These are phyloP conservation scores for Drosophila guanche DNA, from an alignment of 1,140 invertebrate genomes.

Conservation along the genomic window DNA sequence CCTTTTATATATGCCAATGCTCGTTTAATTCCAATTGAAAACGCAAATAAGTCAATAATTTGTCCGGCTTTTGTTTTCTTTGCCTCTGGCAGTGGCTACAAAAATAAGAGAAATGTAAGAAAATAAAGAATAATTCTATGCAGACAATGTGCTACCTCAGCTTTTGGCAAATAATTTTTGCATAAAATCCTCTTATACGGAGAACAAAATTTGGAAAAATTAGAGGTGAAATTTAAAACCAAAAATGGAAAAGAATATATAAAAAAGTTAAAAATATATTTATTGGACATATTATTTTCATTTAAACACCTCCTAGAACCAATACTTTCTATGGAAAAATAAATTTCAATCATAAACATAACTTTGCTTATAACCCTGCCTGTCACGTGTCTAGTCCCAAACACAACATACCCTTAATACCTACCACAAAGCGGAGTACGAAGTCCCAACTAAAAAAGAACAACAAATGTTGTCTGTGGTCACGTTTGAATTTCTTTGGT, in stretches of 20 bases:
- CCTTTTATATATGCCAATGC: constrained; percentile 46
- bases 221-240: constrained; percentile 2
- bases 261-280: too few species aligned
- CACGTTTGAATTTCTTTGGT: constrained; percentile 59
- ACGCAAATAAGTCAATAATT: constrained; percentile 69
- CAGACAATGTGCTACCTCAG: too few species aligned
- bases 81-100: neutral
- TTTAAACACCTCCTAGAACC: too few species aligned
- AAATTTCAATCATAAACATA: neutral
- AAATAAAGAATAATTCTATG: too few species aligned
- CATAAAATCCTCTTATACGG: too few species aligned
- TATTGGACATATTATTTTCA: too few species aligned
- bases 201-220: neutral
- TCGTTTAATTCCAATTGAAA: constrained; percentile 65
- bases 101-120: constrained; percentile 9
- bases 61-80: constrained; percentile 24
- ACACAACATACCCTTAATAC: neutral
- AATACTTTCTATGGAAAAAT: too few species aligned
- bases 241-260: too few species aligned
- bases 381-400: too few species aligned
- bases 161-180: too few species aligned
- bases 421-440: neutral
- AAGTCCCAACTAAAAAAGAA: neutral
- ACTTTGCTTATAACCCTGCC: neutral
- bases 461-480: constrained; percentile 66